Percentiles rank a stretch among this genome's conserved stretches.
These are phyloP conservation scores for Microtus oregoni DNA, from an alignment of 2,113 vertebrate genomes.

Conservation along the genomic window DNA sequence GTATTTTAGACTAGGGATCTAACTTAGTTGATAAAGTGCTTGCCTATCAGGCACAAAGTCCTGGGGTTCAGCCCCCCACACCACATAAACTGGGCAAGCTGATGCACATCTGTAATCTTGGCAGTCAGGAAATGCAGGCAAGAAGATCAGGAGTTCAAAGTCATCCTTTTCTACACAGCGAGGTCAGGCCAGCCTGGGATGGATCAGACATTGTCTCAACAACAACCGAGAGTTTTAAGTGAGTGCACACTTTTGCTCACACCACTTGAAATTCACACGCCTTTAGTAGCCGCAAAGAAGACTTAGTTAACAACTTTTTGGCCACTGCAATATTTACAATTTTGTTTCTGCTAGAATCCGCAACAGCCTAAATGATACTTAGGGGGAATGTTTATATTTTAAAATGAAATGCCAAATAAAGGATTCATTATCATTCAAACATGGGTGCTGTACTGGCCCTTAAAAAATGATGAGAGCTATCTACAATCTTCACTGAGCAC, in stretches of 20 bases:
- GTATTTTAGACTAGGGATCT: background rate
- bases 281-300: slow-evolving; percentile 30
- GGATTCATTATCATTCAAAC: slow-evolving; percentile 46
- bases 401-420: slow-evolving; percentile 48
- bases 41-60: background rate
- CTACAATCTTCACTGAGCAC: background rate
- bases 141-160: background rate
- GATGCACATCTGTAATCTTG: background rate
- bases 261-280: background rate
- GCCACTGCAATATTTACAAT: slow-evolving; percentile 1
- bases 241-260: background rate
- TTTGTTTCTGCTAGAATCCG: slow-evolving; percentile 21
- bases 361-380: background rate
- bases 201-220: too few relatives aligned
- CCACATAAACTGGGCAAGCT: background rate
- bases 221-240: slow-evolving; percentile 36
- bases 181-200: too few relatives aligned
- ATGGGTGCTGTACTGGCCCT: background rate
- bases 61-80: background rate
- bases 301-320: slow-evolving; percentile 2
- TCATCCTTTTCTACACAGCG: background rate
- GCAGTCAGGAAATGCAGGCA: background rate
- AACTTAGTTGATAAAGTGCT: background rate
- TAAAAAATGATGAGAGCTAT: background rate
- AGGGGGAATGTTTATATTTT: background rate